These are phyloP conservation scores for Salminus brasiliensis DNA, from an alignment of 2,113 vertebrate genomes.

Conservation along the genomic window DNA sequence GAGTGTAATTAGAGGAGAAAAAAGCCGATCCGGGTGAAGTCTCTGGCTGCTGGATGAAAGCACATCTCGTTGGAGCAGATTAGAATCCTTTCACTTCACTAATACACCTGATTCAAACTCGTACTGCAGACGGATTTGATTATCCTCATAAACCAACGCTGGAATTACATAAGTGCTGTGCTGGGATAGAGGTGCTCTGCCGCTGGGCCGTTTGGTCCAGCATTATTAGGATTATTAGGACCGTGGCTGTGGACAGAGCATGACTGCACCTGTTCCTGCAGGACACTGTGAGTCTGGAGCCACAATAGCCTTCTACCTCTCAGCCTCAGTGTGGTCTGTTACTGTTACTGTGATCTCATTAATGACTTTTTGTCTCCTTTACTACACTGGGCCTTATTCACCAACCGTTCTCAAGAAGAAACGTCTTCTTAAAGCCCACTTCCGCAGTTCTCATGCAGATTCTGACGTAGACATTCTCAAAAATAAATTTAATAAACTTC, in stretches of 20 bases:
- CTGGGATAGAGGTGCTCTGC: not conserved
- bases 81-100: not conserved
- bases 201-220: not conserved
- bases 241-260: not conserved
- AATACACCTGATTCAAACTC: not conserved
- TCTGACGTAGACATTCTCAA: too few species aligned
- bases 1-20: not conserved
- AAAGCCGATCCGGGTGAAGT: not conserved
- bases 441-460: too few species aligned
- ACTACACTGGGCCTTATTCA: too few species aligned
- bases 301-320: not conserved
- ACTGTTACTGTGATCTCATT: not conserved
- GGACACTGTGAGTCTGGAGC: not conserved
- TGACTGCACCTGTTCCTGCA: not conserved
- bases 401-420: too few species aligned
- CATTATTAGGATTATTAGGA: not conserved
- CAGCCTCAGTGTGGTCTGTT: not conserved
- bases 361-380: not conserved
- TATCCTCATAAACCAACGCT: not conserved
- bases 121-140: not conserved
- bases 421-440: too few species aligned
- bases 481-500: too few species aligned
- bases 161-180: not conserved
- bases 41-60: slow-evolving; percentile 1
- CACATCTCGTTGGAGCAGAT: not conserved